Percentiles rank a stretch among this genome's conserved stretches.
phyloP scores from a whole-genome alignment of 2,888 invertebrate genomes.

The Trichogramma dendrolimi region DNA sequence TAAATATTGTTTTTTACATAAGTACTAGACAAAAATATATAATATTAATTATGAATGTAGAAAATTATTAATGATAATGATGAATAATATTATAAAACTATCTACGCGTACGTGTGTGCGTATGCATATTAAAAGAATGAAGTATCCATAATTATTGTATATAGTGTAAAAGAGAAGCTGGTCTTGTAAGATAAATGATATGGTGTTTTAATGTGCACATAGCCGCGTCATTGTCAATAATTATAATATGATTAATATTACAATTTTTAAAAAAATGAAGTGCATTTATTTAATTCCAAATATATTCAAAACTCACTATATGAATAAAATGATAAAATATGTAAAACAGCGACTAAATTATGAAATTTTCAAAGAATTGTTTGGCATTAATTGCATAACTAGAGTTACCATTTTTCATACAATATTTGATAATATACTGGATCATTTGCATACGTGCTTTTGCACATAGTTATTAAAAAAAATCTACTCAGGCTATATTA shows the following conservation, averaged over 20 bases:
- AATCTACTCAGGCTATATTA: too few relatives aligned
- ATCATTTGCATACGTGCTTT: too few relatives aligned
- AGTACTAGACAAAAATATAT: slow-evolving; percentile 29
- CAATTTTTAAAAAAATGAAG: slow-evolving; percentile 46
- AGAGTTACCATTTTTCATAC: too few relatives aligned
- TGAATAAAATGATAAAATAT: too few relatives aligned
- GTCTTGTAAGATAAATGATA: slow-evolving; percentile 56
- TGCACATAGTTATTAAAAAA: too few relatives aligned
- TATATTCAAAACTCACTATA: too few relatives aligned
- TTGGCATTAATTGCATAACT: too few relatives aligned
- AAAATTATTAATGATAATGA: slow-evolving; percentile 37
- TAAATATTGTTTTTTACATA: slow-evolving; percentile 39
- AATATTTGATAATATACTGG: too few relatives aligned
- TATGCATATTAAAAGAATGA: slow-evolving; percentile 26
- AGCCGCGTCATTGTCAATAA: slow-evolving; percentile 54
- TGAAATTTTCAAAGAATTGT: too few relatives aligned
- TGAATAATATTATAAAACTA: slow-evolving; percentile 39
- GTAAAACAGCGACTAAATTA: too few relatives aligned
- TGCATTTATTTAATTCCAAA: too few relatives aligned
- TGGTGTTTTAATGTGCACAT: slow-evolving; percentile 60
- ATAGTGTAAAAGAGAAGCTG: slow-evolving; percentile 55
- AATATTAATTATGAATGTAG: slow-evolving; percentile 31
- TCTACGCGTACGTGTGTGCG: too few relatives aligned
- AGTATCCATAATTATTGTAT: slow-evolving; percentile 51
- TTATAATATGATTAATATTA: slow-evolving; percentile 53